These are phyloP conservation scores for Eilema depressum DNA, from an alignment of 2,888 invertebrate genomes.

Conservation along the genomic window DNA sequence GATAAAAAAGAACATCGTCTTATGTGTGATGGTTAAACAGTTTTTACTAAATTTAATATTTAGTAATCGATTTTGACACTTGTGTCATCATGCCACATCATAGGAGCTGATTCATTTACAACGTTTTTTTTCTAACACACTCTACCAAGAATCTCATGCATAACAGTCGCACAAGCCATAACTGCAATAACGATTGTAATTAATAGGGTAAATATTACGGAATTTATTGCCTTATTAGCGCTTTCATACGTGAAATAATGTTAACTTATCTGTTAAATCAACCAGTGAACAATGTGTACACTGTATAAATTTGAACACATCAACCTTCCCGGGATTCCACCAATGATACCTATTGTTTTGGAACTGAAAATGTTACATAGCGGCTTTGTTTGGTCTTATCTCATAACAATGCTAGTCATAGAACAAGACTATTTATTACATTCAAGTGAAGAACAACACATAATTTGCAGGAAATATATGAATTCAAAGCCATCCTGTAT, in stretches of 20 bases:
- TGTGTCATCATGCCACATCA: too few species aligned
- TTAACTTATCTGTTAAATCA: constrained; percentile 34
- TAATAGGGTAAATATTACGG: neutral
- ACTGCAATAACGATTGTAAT: too few species aligned
- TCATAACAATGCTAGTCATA: neutral
- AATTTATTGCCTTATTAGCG: neutral
- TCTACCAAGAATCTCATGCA: too few species aligned
- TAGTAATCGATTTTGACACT: too few species aligned
- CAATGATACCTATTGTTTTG: constrained; percentile 16
- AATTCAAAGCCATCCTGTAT: neutral
- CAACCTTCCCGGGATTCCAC: constrained; percentile 14
- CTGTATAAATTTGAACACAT: constrained; percentile 12
- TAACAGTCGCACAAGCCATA: too few species aligned
- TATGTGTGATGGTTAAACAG: too few species aligned
- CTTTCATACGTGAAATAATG: constrained; percentile 29
- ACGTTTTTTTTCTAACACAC: too few species aligned
- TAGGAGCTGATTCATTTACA: too few species aligned
- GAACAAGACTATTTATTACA: neutral
- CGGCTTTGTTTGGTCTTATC: constrained; percentile 7
- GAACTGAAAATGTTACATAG: constrained; percentile 20
- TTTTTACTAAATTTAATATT: too few species aligned
- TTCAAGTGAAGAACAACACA: neutral
- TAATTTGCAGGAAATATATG: neutral
- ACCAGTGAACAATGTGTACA: constrained; percentile 27
- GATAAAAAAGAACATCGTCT: too few species aligned